Conservation (phyloP, 2,888 invertebrate species). For the Polyommatus iphigenia region DNA sequence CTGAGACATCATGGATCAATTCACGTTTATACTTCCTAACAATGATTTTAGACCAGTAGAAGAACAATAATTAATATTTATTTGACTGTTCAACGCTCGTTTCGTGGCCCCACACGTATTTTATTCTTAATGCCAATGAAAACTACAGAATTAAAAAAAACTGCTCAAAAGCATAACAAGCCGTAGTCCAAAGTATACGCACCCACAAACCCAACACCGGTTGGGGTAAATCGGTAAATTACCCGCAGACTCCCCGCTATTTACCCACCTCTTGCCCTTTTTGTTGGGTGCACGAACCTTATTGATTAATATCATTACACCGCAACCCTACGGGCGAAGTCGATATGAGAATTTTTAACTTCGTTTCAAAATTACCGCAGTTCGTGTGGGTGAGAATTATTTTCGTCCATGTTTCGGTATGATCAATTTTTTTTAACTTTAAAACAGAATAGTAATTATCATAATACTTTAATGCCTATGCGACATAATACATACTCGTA, state of each 20-base stretch:
- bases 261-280: conserved; percentile 62
- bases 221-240: conserved; percentile 61
- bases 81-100: no score
- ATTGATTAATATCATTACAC: conserved; percentile 53
- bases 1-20: no score
- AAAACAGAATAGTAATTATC: neutral
- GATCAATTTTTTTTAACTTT: neutral
- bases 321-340: conserved; percentile 14
- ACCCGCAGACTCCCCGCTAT: conserved; percentile 60
- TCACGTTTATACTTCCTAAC: no score
- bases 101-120: no score
- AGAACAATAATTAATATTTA: no score
- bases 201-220: conserved; percentile 39
- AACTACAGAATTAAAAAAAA: no score
- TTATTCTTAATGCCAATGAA: no score
- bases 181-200: conserved; percentile 31
- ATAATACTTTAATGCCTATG: no score
- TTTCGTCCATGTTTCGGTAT: neutral
- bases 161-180: neutral
- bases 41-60: no score
- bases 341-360: conserved; percentile 18
- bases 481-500: no score
- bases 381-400: no score
- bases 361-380: neutral
- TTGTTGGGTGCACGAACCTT: conserved; percentile 55